Evolutionary conservation across 2,888 invertebrate genomes (phyloP), one percentile per base, ranked within the genome.

Genomic region (Nasonovia ribisnigri): DNA sequence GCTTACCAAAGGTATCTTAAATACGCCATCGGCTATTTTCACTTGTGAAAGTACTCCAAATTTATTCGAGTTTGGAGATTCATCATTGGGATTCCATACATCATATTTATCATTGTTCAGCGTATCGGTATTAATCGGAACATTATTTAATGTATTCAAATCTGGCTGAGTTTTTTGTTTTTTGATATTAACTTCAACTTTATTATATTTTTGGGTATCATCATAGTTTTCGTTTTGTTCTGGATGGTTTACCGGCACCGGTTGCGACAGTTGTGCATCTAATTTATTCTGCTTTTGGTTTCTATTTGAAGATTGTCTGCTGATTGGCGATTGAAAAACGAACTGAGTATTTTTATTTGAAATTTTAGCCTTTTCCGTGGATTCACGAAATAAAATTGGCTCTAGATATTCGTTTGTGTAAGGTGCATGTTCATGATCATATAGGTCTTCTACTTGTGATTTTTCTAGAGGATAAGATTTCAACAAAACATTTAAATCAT

Each of bases 1-100:
- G 26, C 93, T 46, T 6, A 93, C 46, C 29, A 92, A 57, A 0
- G 92, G 92, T 43, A 84, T 84, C 29, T 93, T 93, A 46, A 93
- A 93, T 24, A 89, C 48, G 36, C 57, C 84, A 36, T 90, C 57
- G 26, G 46, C 36, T 24, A 93, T 84, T 89, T 89, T 93, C 13
- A 93, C 54, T 57, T 43, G 29, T 6, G 46, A 57, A 43, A 93
- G n/a, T 26, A 84, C 43, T 46, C 84, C 88, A 20, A 93, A 89
- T 54, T 36, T 43, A 42, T 84, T 84, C 24, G n/a, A 51, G 16
- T 51, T 51, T 11, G 26, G 11, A 16, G 6, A 87, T 84, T 51
- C 29, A 26, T n/a, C n/a, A 3, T 91, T 42, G 3, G 36, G 29
- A 91, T 57, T 43, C 16, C 20, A n/a, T 20, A 24, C 20, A 60